These are phyloP conservation scores for Nyctereutes procyonoides DNA, from an alignment of 2,113 vertebrate genomes.

Conservation along the genomic window DNA sequence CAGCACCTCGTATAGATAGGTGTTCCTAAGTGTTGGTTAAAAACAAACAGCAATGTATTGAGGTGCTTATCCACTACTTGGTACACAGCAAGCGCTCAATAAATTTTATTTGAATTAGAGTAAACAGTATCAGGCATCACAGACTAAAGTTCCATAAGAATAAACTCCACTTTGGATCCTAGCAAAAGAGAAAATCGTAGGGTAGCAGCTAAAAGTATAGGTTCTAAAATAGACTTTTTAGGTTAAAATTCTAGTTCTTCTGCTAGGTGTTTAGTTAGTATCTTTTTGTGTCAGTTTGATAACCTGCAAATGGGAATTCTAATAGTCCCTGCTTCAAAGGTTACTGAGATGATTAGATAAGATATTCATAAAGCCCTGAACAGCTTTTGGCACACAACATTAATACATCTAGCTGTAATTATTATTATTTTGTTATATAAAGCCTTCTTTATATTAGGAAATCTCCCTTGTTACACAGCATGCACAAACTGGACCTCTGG, in stretches of 20 bases:
- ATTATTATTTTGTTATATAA: neutral
- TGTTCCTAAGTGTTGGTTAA: neutral
- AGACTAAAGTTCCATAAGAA: neutral
- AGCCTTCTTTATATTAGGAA: neutral
- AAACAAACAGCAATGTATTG: neutral
- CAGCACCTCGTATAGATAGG: neutral
- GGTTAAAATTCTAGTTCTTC: neutral
- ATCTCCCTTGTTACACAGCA: neutral
- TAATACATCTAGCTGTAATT: constrained; percentile 38
- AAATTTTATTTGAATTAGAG: neutral
- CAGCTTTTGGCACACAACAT: neutral
- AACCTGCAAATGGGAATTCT: neutral
- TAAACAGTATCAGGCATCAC: neutral
- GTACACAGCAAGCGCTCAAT: neutral
- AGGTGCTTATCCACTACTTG: neutral
- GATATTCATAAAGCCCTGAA: neutral
- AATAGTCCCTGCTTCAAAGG: neutral
- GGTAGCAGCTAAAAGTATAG: neutral
- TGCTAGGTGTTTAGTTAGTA: neutral
- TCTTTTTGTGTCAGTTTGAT: neutral
- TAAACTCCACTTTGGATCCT: neutral
- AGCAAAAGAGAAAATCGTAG: neutral
- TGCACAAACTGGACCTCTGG: neutral
- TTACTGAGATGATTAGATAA: neutral
- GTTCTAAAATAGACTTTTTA: neutral